Evolutionary conservation across 2,113 vertebrate genomes (phyloP).

Genomic region (Tenebrosternarchus preto): DNA sequence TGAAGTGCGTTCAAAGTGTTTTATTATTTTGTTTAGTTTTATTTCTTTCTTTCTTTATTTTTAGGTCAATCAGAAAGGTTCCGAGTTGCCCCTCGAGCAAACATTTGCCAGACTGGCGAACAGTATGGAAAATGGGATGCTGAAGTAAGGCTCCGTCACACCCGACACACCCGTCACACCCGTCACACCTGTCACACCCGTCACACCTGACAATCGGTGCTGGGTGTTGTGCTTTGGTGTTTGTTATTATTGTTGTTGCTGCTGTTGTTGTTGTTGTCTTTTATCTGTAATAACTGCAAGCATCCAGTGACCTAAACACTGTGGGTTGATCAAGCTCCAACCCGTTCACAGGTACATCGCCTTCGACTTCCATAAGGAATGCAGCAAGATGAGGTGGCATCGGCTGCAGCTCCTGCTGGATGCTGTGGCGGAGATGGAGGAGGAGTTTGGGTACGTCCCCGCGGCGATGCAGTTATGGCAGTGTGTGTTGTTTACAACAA

Average conservation of each 20-base stretch:
- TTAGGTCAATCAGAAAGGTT: constrained; percentile 97
- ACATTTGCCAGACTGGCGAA: constrained; percentile 90
- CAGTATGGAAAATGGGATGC: constrained; percentile 83
- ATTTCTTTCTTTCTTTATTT: constrained; percentile 5
- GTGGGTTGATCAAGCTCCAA: not conserved
- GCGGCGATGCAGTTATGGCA: not conserved
- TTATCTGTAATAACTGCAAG: not conserved
- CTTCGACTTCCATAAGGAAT: constrained; percentile 99
- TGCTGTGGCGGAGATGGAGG: constrained; percentile 83
- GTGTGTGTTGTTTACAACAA: not conserved
- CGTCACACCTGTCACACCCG: not conserved
- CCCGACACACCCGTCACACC: not conserved
- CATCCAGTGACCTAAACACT: not conserved
- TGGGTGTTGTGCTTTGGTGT: too few relatives aligned
- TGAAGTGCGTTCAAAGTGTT: not conserved
- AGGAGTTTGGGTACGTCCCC: constrained; percentile 84
- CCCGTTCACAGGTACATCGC: constrained; percentile 82
- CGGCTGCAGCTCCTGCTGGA: constrained; percentile 90
- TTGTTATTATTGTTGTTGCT: too few relatives aligned
- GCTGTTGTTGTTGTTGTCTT: not conserved
- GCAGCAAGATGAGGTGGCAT: constrained; percentile 95
- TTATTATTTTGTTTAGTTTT: not conserved
- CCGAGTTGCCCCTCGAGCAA: constrained; percentile 93
- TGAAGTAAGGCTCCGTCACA: constrained; percentile 76
- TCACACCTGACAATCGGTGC: too few relatives aligned